Percentiles rank a stretch among this genome's conserved stretches.
These are phyloP conservation scores for Prionace glauca DNA, from an alignment of 2,797 vertebrate species.

Conservation along the genomic window DNA sequence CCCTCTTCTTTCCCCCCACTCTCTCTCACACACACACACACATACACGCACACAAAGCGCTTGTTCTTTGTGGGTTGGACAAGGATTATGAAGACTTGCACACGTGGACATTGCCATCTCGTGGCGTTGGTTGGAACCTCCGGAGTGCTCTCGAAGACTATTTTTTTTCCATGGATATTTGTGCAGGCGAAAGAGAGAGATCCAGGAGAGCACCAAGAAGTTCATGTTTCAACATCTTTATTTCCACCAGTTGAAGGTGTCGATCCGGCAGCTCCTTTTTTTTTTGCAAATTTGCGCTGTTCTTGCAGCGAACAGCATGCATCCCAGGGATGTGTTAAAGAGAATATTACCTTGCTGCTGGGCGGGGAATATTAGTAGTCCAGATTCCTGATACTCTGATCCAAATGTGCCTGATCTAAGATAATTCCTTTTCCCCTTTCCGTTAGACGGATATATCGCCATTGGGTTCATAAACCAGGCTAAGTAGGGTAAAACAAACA, in stretches of 20 bases:
- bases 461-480: not conserved
- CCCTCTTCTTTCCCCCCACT: too few species aligned
- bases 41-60: not conserved
- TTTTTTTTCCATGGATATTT: not conserved
- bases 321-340: not conserved
- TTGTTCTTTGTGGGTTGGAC: slow-evolving; percentile 5
- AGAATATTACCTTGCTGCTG: not conserved
- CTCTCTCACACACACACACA: not conserved
- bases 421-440: not conserved
- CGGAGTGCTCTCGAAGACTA: not conserved
- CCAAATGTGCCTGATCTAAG: not conserved
- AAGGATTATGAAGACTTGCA: not conserved
- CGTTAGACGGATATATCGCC: not conserved
- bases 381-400: not conserved
- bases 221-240: not conserved
- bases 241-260: not conserved
- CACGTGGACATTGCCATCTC: slow-evolving; percentile 32
- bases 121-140: not conserved
- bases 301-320: not conserved
- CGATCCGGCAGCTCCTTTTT: not conserved
- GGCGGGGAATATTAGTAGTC: not conserved
- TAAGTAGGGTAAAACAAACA: not conserved
- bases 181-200: not conserved
- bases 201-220: not conserved
- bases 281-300: not conserved